Conservation (phyloP, 2,797 vertebrate genomes). For the Sebastes cheni region DNA sequence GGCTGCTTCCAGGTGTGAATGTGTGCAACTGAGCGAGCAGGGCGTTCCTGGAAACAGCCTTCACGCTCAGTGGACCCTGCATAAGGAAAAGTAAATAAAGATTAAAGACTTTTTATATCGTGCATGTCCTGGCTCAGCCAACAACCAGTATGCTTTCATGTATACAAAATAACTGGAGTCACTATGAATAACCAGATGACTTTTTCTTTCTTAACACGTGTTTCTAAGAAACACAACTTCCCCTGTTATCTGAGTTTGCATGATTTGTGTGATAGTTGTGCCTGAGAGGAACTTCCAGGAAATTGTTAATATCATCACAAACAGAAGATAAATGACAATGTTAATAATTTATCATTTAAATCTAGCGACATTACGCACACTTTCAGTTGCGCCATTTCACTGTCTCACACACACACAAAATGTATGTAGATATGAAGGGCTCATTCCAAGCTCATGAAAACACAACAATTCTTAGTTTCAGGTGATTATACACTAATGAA, state of each 20-base stretch:
- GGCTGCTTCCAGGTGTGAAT: constrained; percentile 33
- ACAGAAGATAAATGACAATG: rapidly evolving
- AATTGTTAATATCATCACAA: background rate
- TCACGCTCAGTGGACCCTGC: background rate
- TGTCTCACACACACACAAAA: too few relatives aligned
- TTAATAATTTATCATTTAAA: rapidly evolving
- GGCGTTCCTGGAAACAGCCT: constrained; percentile 12
- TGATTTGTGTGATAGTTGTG: background rate
- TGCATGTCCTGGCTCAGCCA: background rate
- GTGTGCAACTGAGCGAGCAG: constrained; percentile 13
- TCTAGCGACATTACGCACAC: background rate
- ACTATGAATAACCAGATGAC: background rate
- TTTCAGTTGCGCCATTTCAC: background rate
- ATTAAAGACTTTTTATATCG: background rate
- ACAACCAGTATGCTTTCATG: background rate
- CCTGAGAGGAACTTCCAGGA: background rate
- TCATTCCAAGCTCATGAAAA: too few relatives aligned
- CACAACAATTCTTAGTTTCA: too few relatives aligned
- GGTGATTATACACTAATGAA: too few relatives aligned
- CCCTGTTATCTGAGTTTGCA: background rate
- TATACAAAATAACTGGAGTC: background rate
- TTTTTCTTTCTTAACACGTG: background rate
- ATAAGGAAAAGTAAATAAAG: background rate
- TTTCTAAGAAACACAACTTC: background rate
- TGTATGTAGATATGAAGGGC: too few relatives aligned